Percentiles rank a stretch among this genome's conserved stretches.
Conservation (phyloP, 2,113 vertebrate genomes). For the Phrynosoma platyrhinos region DNA sequence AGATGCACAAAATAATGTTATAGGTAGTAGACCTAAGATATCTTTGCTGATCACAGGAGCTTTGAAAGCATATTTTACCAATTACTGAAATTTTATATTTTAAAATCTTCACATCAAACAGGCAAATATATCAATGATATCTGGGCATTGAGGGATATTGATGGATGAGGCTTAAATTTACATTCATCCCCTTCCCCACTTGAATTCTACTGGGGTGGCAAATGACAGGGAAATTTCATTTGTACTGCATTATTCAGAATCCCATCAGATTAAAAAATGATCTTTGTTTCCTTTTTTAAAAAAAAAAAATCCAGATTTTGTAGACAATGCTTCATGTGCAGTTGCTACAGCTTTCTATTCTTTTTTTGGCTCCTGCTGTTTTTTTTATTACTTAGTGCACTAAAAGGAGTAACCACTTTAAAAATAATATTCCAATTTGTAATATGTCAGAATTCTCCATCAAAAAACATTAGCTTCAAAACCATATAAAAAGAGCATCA, state of each 20-base stretch:
- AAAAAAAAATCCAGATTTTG: neutral
- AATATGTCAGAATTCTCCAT: slow-evolving; percentile 68
- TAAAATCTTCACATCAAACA: neutral
- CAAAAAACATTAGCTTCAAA: slow-evolving; percentile 58
- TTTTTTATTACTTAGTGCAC: slow-evolving; percentile 68
- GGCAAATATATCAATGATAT: neutral
- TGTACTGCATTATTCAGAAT: too few species aligned
- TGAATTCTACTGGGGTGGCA: too few species aligned
- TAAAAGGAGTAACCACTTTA: slow-evolving; percentile 68
- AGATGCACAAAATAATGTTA: too few species aligned
- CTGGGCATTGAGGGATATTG: too few species aligned
- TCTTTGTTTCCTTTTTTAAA: neutral
- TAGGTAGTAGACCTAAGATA: too few species aligned
- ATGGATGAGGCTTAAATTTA: too few species aligned
- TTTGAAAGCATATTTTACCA: neutral
- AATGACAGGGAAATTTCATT: too few species aligned
- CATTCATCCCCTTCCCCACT: too few species aligned
- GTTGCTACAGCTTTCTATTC: neutral
- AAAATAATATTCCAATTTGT: slow-evolving; percentile 70
- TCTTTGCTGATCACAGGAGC: neutral
- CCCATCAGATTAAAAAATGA: too few species aligned
- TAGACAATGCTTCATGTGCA: neutral
- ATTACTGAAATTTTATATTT: neutral
- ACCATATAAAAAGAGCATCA: neutral
- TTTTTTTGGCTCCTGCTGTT: slow-evolving; percentile 67